Base-by-base conservation (phyloP, 2,113 vertebrate genomes). In the Burhinus oedicnemus region DNA sequence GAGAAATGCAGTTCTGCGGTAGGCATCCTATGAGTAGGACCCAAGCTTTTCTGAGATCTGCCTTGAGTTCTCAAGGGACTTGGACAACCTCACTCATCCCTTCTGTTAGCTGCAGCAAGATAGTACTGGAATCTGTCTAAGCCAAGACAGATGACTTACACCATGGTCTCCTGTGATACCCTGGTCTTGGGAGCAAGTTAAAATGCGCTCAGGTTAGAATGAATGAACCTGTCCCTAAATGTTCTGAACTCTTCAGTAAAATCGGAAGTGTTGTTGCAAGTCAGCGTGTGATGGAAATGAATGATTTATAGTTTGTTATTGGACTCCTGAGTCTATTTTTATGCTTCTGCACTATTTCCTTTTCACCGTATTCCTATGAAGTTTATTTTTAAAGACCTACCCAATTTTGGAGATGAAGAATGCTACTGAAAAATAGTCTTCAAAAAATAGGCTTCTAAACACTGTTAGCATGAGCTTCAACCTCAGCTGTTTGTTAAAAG, bases 381-480 rank as follows among this genome's bases (percentile, higher is more conserved):
- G 93, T 95, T 90, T 96, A 87, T 97, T 95, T 97, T 96, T 95
- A 72, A 95, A 97, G 86, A 72, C 15, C 47, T 91, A 92, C 52
- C 52, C 69, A 38, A 4, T 95, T 97, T 60, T 92, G 61, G 77
- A 92, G 62, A 85, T 78, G 32, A 90, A 95, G 68, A 94, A 87
- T 89, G 83, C n/a, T 82, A 62, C 81, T 54, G 65, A 81, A 90
- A 93, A 92, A 70, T 65, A 47, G 44, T 68, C 72, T 93, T 87
- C 40, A 81, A 83, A 93, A 91, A 66, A 62, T 23, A 92, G 76
- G 29, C 64, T 90, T 88, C 68, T 83, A 32, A 95, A 60, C 36
- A 55, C 54, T 86, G 52, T 89, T 69, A 92, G 68, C 61, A 68
- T 32, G 60, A 93, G 55, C 44, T 95, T 95, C 89, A 96, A 72